Base-by-base conservation (phyloP, 2,888 invertebrate species). In the Chloromyia formosa region DNA sequence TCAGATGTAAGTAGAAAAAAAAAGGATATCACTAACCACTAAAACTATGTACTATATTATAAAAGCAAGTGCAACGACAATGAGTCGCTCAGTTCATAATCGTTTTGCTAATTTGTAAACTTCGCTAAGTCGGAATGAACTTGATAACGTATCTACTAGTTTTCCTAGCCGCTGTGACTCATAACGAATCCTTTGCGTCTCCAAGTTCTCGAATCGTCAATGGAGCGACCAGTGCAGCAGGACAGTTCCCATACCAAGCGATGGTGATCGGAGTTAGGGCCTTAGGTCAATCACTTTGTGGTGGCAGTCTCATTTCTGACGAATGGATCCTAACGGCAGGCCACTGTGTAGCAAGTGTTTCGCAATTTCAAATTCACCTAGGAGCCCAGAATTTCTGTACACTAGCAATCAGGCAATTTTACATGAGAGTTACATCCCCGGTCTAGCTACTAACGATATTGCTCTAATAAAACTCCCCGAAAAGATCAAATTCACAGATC, bases 301-400 rank as follows among this genome's bases (percentile, higher is more conserved):
- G 85, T 3, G 85, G 85, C 49, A 85, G 84, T 0, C 53, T 85
- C 76, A 77, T 85, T 72, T 80, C 82, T 78, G 80, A 79, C 0
- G 80, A 84, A 42, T 85, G 85, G 85, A 79, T 85, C 10, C 78
- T 85, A 16, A 85, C 85, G 1, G 85, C 85, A 1, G 85, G 82
- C 1, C 85, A 85, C 74, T 85, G 85, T 77, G 81, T 82, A 20
- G 80, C 81, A 80, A 83, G 82, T 2, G 83, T 84, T 3, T 82
- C 82, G 14, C 82, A 83, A 42, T 84, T 81, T 62, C 83, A 84
- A 76, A 81, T 85, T 0, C 84, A 85, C 66, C 73, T 85, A 80
- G 85, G 85, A 23, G 82, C 84, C 5, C 79, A 81, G 56, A 82
- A 80, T 56, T 81, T 83, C 5, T 81, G 83, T 42, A 83, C 74